Evolutionary conservation across 2,113 vertebrate genomes (phyloP), one percentile per base, ranked within the genome.

Genomic region (Myxocyprinus asiaticus): DNA sequence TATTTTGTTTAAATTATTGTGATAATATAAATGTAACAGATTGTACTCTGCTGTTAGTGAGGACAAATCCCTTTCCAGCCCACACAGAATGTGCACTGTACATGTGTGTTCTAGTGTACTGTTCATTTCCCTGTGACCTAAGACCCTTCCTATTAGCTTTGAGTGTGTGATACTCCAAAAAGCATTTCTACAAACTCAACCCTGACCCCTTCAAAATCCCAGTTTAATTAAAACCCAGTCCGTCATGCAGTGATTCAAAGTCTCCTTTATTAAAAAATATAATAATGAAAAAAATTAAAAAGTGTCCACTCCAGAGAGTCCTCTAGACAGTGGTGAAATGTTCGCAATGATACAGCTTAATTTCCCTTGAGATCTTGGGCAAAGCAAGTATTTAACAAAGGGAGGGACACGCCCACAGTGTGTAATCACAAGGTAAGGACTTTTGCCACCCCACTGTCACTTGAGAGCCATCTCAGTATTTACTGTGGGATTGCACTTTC

Each of bases 281-380:
- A 63, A 8, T 63, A 53, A 65, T 55, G 33, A 55, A 64, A 68
- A 50, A 92, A 90, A 90, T 85, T 90, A 87, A 88, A 91, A 93
- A 86, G 82, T 87, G 76, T 70, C 66, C 48, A 89, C 91, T 86
- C 90, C 7, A 14, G 90, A 85, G 92, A 90, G 4, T 47, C 58
- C 51, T 63, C 51, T 74, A 88, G 87, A 91, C 89, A 87, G 90
- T 88, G 83, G 85, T 88, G 91, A 92, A 92, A 88, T 88, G 89
- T 93, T 85, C 77, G 12, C 81, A 74, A 91, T 92, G 92, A 91
- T 91, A 90, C 88, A 88, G 91, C 91, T 92, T 94, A 93, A 94
- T 94, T 94, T 94, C 92, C 92, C 92, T 53, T 47, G 88, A 87
- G 92, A 61, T 64, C 63, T 43, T 67, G 17, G 12, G 55, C 65